These are phyloP conservation scores for Diploscapter pachys DNA, from an alignment of 1,140 invertebrate species.

Conservation along the genomic window DNA sequence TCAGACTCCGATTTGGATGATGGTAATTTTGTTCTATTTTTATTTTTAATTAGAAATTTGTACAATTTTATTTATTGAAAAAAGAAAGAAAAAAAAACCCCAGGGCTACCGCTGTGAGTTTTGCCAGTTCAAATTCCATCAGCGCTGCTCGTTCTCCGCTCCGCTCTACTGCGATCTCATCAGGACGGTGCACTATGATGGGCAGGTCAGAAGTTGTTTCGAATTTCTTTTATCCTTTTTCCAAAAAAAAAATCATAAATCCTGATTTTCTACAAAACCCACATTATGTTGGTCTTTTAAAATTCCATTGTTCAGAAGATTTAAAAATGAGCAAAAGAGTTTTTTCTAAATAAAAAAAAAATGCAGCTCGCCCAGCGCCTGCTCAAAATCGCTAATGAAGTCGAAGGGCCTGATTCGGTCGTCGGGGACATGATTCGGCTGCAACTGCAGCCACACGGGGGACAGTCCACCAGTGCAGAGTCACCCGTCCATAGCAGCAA, in stretches of 20 bases:
- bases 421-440: conserved; percentile 12
- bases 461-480: neutral
- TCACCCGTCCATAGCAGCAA: conserved; percentile 12
- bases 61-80: too few species aligned
- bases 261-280: too few species aligned
- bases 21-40: too few species aligned
- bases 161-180: conserved; percentile 42
- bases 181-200: conserved; percentile 17
- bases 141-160: conserved; percentile 33
- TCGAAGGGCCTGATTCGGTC: conserved; percentile 7
- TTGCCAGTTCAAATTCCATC: conserved; percentile 43
- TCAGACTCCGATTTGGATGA: conserved; percentile 38
- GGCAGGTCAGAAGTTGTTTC: conserved; percentile 13
- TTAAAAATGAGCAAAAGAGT: too few species aligned
- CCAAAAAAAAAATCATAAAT: too few species aligned
- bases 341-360: too few species aligned
- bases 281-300: too few species aligned
- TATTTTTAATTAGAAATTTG: too few species aligned
- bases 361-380: conserved; percentile 17
- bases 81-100: too few species aligned
- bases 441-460: neutral
- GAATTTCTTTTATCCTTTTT: neutral
- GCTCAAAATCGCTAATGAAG: conserved; percentile 9
- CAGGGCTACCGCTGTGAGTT: conserved; percentile 41
- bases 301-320: too few species aligned